Conservation (phyloP, 1,140 invertebrate species). For the Brachionus asplanchnoidis region DNA sequence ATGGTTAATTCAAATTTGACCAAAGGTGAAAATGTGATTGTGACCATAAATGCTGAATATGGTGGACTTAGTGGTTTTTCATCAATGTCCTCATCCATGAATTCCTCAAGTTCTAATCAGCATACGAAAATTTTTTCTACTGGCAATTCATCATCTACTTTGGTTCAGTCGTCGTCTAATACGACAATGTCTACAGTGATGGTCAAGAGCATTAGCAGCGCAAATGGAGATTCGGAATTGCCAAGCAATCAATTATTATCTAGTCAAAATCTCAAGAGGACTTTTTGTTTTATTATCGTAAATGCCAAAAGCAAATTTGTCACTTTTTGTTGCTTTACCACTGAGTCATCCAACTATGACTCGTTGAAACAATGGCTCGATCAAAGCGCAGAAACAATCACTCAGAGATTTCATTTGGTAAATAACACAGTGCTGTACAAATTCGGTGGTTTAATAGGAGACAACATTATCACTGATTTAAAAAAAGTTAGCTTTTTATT, state of each 20-base stretch:
- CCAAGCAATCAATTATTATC: background rate
- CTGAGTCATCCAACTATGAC: background rate
- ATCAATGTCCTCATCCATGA: slow-evolving; percentile 5
- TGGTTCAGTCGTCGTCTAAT: background rate
- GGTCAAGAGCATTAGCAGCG: background rate
- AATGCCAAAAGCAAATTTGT: background rate
- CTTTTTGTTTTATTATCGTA: slow-evolving; percentile 11
- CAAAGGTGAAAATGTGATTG: background rate
- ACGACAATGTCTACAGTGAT: background rate
- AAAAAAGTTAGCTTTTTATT: background rate
- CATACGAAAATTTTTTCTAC: background rate
- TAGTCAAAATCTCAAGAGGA: slow-evolving; percentile 10
- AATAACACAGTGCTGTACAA: slow-evolving; percentile 40
- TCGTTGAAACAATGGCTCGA: slow-evolving; percentile 15
- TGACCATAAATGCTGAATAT: background rate
- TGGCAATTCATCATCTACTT: background rate
- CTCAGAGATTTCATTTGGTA: slow-evolving; percentile 26
- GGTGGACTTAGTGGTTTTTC: background rate
- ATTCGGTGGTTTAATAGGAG: slow-evolving; percentile 35
- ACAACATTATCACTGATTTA: slow-evolving; percentile 1
- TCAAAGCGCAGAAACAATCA: background rate
- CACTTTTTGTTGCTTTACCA: background rate
- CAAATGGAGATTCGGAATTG: background rate
- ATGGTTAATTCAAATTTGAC: background rate
- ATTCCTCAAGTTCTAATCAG: background rate